phyloP scores from a whole-genome alignment of 2,113 vertebrate species.

The Phoenicopterus ruber region DNA sequence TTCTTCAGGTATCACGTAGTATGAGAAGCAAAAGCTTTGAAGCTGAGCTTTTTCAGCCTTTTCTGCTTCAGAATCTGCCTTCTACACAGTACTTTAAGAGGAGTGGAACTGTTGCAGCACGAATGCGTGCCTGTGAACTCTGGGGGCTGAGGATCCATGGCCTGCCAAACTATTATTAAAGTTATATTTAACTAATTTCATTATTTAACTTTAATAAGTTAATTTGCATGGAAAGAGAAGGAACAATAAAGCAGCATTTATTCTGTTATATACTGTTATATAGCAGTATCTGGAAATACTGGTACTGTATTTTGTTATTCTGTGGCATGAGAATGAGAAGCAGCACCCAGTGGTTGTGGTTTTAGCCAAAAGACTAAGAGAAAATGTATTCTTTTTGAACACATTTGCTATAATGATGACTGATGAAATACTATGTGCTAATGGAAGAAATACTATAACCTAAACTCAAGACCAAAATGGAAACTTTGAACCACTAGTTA shows the following conservation, averaged over 20 bases:
- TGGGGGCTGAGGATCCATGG: neutral
- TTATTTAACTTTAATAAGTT: neutral
- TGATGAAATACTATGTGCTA: neutral
- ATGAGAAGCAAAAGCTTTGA: neutral
- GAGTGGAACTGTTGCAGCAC: neutral
- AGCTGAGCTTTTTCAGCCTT: neutral
- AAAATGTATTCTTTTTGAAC: neutral
- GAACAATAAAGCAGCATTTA: neutral
- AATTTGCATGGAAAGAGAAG: neutral
- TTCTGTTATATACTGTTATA: neutral
- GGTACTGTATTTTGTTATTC: neutral
- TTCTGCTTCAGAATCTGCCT: neutral
- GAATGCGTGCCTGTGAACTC: neutral
- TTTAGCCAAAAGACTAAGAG: neutral
- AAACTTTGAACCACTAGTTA: neutral
- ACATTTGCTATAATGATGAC: neutral
- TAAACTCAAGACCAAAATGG: neutral
- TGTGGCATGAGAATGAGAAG: neutral
- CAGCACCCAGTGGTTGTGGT: neutral
- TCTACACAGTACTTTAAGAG: neutral
- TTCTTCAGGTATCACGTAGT: neutral
- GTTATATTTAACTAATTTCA: neutral
- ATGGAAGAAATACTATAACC: neutral
- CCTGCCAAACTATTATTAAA: neutral
- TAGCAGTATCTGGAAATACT: neutral